Evolutionary conservation across 2,888 invertebrate genomes (phyloP).

Genomic region (Tetragonisca angustula): DNA sequence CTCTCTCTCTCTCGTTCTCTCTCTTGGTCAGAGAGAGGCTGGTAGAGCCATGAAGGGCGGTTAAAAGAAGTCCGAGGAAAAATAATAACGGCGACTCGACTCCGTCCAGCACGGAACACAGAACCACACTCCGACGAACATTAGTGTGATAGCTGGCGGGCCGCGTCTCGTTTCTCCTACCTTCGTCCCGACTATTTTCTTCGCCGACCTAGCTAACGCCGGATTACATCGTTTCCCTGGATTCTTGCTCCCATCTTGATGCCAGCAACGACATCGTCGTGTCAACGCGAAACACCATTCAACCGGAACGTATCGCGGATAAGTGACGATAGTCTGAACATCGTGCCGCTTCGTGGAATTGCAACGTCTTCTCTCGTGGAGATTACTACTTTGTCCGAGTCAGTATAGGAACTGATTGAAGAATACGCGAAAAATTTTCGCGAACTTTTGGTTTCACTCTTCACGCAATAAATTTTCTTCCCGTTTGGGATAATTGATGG

Average conservation of each 20-base stretch:
- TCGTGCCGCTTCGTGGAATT: conserved; percentile 17
- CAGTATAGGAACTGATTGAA: background rate
- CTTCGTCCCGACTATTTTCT: conserved; percentile 24
- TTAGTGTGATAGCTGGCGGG: conserved; percentile 56
- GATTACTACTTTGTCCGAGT: conserved; percentile 11
- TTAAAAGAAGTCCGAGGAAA: conserved; percentile 54
- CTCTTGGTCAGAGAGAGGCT: background rate
- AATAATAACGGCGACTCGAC: conserved; percentile 67
- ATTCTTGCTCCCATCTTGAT: conserved; percentile 35
- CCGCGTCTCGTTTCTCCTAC: conserved; percentile 14
- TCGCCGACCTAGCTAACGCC: conserved; percentile 26
- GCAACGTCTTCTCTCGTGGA: background rate
- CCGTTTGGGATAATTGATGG: no score
- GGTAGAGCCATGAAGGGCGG: conserved; percentile 7
- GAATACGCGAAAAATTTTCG: no score
- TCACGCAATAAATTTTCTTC: no score
- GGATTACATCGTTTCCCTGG: conserved; percentile 40
- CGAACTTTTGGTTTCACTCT: no score
- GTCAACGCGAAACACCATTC: conserved; percentile 25
- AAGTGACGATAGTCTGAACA: conserved; percentile 10
- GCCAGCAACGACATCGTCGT: background rate
- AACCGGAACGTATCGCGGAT: conserved; percentile 16
- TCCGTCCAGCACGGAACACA: conserved; percentile 40
- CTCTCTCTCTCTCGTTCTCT: background rate
- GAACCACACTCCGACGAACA: conserved; percentile 64